Percentiles rank a stretch among this genome's conserved stretches.
Conservation (phyloP, 30 jellyfish, hydroid and myxozoan genomes). For the Turritopsis dohrnii region DNA sequence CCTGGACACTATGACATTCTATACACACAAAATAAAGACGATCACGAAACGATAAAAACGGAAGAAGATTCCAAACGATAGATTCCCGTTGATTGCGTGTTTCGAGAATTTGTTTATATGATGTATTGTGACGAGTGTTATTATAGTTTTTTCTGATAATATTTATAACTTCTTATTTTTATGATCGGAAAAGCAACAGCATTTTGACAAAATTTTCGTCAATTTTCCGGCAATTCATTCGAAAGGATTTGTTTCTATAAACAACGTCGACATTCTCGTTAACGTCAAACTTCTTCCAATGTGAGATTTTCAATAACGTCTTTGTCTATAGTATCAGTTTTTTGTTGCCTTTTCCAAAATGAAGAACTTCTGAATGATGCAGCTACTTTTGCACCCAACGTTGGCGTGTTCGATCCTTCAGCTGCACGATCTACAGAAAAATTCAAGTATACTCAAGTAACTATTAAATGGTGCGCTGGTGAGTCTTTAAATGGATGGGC, state of each 20-base stretch:
- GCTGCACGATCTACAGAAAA: background rate
- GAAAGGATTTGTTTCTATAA: too few relatives aligned
- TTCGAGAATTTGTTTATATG: background rate
- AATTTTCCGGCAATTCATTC: too few relatives aligned
- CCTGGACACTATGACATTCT: conserved; percentile 96
- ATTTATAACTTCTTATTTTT: background rate
- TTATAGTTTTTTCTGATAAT: background rate
- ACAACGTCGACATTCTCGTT: too few relatives aligned
- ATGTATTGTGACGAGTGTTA: background rate
- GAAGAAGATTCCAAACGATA: background rate
- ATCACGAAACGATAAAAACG: background rate
- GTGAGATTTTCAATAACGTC: background rate
- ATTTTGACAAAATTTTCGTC: background rate
- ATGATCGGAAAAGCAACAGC: background rate
- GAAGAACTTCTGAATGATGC: background rate
- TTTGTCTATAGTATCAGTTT: background rate
- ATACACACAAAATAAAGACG: conserved; percentile 36
- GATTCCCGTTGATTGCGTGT: background rate
- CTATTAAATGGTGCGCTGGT: too few relatives aligned
- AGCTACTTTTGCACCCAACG: background rate
- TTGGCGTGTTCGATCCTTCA: background rate
- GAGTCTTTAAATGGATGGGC: too few relatives aligned
- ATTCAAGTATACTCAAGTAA: background rate
- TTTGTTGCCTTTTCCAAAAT: conserved; percentile 3
- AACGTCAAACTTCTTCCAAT: background rate